phyloP scores from a whole-genome alignment of 2,113 vertebrate genomes.

The Larimichthys polyactis region DNA sequence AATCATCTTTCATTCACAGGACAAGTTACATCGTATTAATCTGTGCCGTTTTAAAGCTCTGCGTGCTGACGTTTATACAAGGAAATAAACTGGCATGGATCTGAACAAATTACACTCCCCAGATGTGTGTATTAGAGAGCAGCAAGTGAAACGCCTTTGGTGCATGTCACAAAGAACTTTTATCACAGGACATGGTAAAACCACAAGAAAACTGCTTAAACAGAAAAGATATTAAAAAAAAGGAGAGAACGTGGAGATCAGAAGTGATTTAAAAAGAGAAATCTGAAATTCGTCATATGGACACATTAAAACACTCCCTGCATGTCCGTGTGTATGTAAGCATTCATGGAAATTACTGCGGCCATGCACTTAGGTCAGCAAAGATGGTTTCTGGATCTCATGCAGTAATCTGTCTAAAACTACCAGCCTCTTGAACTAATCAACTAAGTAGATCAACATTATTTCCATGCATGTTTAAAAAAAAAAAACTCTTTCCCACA shows the following conservation, averaged over 20 bases:
- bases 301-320: constrained; percentile 8
- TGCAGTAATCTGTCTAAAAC: constrained; percentile 33
- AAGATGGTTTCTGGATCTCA: constrained; percentile 17
- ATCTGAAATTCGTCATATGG: constrained; percentile 12
- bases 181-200: constrained; percentile 46
- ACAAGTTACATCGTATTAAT: not conserved
- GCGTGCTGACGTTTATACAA: not conserved
- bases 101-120: not conserved
- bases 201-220: constrained; percentile 34
- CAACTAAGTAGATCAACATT: not conserved
- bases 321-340: constrained; percentile 28
- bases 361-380: constrained; percentile 39
- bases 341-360: constrained; percentile 5
- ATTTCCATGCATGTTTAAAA: constrained; percentile 49
- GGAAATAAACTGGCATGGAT: constrained; percentile 9
- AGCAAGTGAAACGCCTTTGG: constrained; percentile 9
- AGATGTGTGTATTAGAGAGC: constrained; percentile 3
- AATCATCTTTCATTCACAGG: constrained; percentile 1
- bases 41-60: not conserved
- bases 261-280: constrained; percentile 37
- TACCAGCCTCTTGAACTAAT: constrained; percentile 1
- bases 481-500: not conserved
- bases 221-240: constrained; percentile 25
- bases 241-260: constrained; percentile 54
- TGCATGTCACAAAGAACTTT: constrained; percentile 26